A percentile compares a stretch with the other conserved stretches of the same genome.
These are phyloP conservation scores for Ciconia maguari DNA, from an alignment of 2,113 vertebrate species.

Conservation along the genomic window DNA sequence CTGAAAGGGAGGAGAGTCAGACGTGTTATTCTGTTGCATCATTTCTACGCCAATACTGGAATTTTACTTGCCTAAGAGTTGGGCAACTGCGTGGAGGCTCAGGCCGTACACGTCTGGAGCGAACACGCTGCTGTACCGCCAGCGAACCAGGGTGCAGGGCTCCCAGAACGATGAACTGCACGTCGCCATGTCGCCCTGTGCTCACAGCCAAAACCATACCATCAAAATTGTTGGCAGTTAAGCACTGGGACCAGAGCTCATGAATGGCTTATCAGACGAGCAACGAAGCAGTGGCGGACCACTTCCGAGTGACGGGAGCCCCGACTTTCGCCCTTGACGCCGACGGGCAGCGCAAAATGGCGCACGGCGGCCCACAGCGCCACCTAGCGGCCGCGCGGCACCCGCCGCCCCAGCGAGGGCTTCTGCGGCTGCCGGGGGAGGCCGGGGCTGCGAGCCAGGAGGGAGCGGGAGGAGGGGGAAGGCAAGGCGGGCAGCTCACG, in stretches of 20 bases:
- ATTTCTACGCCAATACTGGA: background rate
- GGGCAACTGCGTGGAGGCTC: background rate
- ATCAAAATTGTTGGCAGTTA: accelerated
- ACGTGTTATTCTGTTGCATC: background rate
- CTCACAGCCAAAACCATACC: background rate
- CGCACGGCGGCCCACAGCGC: constrained; percentile 12
- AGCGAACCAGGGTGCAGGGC: accelerated
- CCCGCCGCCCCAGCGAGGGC: background rate
- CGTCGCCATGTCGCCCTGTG: accelerated
- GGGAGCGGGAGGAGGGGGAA: background rate
- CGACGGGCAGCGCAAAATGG: too few species aligned
- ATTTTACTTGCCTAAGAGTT: background rate
- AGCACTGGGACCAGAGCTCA: background rate
- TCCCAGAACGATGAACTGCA: background rate
- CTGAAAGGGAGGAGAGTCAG: background rate
- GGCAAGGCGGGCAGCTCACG: too few species aligned
- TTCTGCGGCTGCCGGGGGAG: background rate
- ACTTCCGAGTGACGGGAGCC: background rate
- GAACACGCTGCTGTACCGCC: background rate
- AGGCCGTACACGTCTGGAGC: background rate
- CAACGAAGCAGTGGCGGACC: accelerated
- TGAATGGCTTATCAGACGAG: accelerated
- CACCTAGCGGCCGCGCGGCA: constrained; percentile 23
- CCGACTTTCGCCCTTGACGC: background rate
- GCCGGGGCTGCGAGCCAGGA: background rate